Base-by-base conservation (phyloP, 2,888 invertebrate species). In the Lycocerus yunnanus region DNA sequence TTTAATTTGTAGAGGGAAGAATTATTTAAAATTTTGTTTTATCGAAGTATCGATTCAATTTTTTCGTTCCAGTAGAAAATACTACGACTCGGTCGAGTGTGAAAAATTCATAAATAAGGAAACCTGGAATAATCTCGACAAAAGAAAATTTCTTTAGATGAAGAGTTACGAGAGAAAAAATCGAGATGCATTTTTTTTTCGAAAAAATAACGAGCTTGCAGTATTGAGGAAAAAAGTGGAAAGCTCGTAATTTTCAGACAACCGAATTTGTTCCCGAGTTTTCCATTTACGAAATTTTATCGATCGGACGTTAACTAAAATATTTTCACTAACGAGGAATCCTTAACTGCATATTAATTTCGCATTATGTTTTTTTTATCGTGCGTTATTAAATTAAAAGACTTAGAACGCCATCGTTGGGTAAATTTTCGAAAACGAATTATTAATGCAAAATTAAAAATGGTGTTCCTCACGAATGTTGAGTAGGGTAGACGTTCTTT, bases 401-500 rank as follows among this genome's bases (percentile, higher is more conserved):
- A 18, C 20, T 63, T 15, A 15, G 18, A 63, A 63, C 18, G 61
- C 61, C 16, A 18, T 63, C 18, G 18, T 18, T 63, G 15, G 13
- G 27, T 27, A 43, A 43, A 43, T 63, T 63, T 15, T 16, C n/a
- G 15, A 18, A 63, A 16, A 63, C n/a, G 18, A 63, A 18, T 18
- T 18, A 63, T 63, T 63, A 63, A 63, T 63, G 61, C 20, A 20
- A 63, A 20, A 20, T 63, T 63, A 63, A 63, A 63, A 63, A 63
- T 20, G 20, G 15, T 20, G 20, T 63, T 63, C 61, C 18, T 63
- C 61, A 63, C 61, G 61, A 63, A 63, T 63, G 16, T 18, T 63
- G 61, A 63, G 16, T 63, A 63, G 61, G 61, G 61, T 63, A 63
- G 61, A 63, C 61, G 61, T 63, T 63, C 61, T 63, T 15, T 18